Evolutionary conservation across 2,888 invertebrate species (phyloP).

Genomic region (Cheilosia pagana): DNA sequence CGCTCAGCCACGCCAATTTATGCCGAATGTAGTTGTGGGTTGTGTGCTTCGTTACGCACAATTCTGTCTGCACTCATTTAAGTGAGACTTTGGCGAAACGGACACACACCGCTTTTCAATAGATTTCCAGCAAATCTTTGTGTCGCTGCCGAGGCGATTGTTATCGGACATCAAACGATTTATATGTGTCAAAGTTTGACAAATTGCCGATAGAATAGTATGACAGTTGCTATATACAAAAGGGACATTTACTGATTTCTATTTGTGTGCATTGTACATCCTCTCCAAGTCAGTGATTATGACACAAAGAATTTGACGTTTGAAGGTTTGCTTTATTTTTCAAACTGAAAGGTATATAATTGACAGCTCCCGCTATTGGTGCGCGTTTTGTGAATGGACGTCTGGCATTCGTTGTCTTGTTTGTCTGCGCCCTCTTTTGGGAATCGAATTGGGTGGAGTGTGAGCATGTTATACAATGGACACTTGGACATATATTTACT

Average conservation of each 20-base stretch:
- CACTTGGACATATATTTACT: slow-evolving; percentile 55
- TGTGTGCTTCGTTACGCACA: slow-evolving; percentile 55
- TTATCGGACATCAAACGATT: slow-evolving; percentile 50
- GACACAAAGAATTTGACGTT: background rate
- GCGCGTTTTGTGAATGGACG: slow-evolving; percentile 26
- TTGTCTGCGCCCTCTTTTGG: background rate
- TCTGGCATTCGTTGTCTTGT: slow-evolving; percentile 16
- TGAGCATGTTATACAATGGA: slow-evolving; percentile 26
- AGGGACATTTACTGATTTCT: slow-evolving; percentile 5
- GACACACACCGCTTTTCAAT: slow-evolving; percentile 35
- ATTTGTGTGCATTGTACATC: no score
- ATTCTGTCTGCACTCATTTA: slow-evolving; percentile 28
- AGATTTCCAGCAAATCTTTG: slow-evolving; percentile 27
- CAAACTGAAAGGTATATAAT: slow-evolving; percentile 18
- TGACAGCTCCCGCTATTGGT: slow-evolving; percentile 22
- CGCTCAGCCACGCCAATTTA: slow-evolving; percentile 55
- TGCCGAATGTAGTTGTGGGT: slow-evolving; percentile 47
- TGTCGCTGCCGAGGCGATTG: slow-evolving; percentile 31
- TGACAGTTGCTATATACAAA: slow-evolving; percentile 25
- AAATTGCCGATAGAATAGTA: slow-evolving; percentile 48
- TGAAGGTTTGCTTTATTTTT: background rate
- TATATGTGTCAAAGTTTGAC: slow-evolving; percentile 53
- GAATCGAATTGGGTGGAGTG: slow-evolving; percentile 47
- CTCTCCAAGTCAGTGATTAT: background rate
- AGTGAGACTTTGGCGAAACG: slow-evolving; percentile 31